Evolutionary conservation across 2,888 invertebrate genomes (phyloP), one percentile per base, ranked within the genome.

Genomic region (Apamea sordens): DNA sequence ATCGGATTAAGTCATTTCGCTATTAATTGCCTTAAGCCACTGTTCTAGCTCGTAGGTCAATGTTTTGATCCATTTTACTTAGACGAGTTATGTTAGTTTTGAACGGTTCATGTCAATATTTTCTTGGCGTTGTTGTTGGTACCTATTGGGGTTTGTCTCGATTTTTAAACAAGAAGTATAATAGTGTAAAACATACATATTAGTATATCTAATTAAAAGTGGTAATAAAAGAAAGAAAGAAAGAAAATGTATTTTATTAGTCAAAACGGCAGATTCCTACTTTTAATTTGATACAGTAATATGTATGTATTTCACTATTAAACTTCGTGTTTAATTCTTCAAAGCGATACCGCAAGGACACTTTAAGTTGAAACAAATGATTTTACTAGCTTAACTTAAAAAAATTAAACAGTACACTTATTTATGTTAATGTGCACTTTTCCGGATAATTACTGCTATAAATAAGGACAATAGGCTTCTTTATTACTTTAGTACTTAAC

Each of bases 381-480:
- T 76, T 76, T 76, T 32, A 67, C 15, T 24, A 13, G 24, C 18
- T 68, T 56, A 7, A 15, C 5, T 82, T 65, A 15, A 56, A 64
- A 73, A 47, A 24, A 15, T 13, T 13, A n/a, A 56, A 56, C 36
- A 65, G 56, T 56, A 47, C 18, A 53, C 50, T 68, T 76, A 76
- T 83, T 76, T 53, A 76, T 36, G 83, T 77, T 77, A 80, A 83
- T 83, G 77, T 53, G 32, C 67, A 83, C 65, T 68, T 79, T 36
- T 61, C 32, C 41, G 59, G 13, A 53, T 68, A 80, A 76, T 32
- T 61, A 36, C 67, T 24, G n/a, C 77, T 10, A 61, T 83, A 61
- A 83, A 76, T 80, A 44, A 68, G 13, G 24, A 36, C 53, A 68
- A 83, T 77, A 68, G 76, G 50, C 53, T 76, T 76, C 24, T 80